Percentiles rank a stretch among this genome's conserved stretches.
These are phyloP conservation scores for Hedya salicella DNA, from an alignment of 2,888 invertebrate genomes.

Conservation along the genomic window DNA sequence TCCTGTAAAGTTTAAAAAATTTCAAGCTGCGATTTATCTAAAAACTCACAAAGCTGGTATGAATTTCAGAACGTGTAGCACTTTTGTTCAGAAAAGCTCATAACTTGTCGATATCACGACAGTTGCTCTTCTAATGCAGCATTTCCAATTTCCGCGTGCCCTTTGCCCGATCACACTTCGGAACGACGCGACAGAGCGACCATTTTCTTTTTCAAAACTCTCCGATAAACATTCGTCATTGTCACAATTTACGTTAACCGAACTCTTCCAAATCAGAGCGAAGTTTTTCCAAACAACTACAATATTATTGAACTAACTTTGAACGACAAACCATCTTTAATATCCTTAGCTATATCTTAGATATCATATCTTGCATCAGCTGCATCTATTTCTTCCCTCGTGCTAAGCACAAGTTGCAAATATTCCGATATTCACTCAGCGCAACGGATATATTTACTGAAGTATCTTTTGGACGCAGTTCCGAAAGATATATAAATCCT, in stretches of 20 bases:
- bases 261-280: constrained; percentile 13
- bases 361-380: background rate
- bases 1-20: background rate
- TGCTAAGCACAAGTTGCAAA: constrained; percentile 23
- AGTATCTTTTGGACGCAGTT: constrained; percentile 68
- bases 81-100: constrained; percentile 56
- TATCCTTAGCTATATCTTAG: constrained; percentile 10
- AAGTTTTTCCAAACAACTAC: constrained; percentile 16
- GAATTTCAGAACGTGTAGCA: constrained; percentile 24
- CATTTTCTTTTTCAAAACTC: constrained; percentile 59
- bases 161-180: constrained; percentile 54
- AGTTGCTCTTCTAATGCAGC: constrained; percentile 70
- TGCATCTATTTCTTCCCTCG: background rate
- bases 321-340: constrained; percentile 7
- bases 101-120: constrained; percentile 75
- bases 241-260: constrained; percentile 52
- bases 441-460: constrained; percentile 54
- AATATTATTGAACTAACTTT: constrained; percentile 13
- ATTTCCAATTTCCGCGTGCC: constrained; percentile 77
- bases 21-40: constrained; percentile 2
- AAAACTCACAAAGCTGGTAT: background rate
- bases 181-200: constrained; percentile 61
- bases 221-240: constrained; percentile 72
- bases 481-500: constrained; percentile 76
- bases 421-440: constrained; percentile 49